Evolutionary conservation across 2,888 invertebrate species (phyloP).

Genomic region (Glaucopsyche alexis): DNA sequence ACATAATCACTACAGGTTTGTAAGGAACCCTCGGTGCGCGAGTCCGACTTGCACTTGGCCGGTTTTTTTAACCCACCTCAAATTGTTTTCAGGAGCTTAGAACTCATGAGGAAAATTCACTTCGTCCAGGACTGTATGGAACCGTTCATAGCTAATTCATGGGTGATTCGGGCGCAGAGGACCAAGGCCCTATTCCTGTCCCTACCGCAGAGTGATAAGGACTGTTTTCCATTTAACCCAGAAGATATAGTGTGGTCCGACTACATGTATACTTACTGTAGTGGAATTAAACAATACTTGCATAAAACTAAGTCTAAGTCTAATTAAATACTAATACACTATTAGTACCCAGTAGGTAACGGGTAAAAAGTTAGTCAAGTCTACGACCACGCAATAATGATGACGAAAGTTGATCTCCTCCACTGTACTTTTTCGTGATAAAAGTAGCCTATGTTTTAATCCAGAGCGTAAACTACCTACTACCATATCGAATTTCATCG

Average conservation of each 20-base stretch:
- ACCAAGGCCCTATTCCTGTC: background rate
- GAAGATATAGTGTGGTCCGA: slow-evolving; percentile 8
- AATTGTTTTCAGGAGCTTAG: background rate
- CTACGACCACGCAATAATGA: too few relatives aligned
- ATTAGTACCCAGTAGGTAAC: too few relatives aligned
- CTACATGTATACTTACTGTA: background rate
- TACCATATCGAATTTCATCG: too few relatives aligned
- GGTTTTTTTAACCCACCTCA: too few relatives aligned
- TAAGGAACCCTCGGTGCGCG: too few relatives aligned
- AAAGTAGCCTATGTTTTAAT: too few relatives aligned
- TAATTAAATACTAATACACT: background rate
- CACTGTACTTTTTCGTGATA: too few relatives aligned
- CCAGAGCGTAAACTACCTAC: too few relatives aligned
- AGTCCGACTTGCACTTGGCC: too few relatives aligned
- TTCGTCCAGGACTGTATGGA: background rate
- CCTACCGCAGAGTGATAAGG: background rate
- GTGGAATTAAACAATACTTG: background rate
- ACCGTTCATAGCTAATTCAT: slow-evolving; percentile 4
- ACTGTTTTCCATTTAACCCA: background rate
- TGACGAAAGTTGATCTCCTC: too few relatives aligned
- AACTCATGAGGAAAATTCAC: background rate
- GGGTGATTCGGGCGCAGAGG: slow-evolving; percentile 16
- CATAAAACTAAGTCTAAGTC: background rate
- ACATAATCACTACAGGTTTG: too few relatives aligned
- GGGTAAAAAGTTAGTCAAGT: too few relatives aligned